Conservation (phyloP, 2,113 vertebrate species). For the Haliaeetus leucogaster region DNA sequence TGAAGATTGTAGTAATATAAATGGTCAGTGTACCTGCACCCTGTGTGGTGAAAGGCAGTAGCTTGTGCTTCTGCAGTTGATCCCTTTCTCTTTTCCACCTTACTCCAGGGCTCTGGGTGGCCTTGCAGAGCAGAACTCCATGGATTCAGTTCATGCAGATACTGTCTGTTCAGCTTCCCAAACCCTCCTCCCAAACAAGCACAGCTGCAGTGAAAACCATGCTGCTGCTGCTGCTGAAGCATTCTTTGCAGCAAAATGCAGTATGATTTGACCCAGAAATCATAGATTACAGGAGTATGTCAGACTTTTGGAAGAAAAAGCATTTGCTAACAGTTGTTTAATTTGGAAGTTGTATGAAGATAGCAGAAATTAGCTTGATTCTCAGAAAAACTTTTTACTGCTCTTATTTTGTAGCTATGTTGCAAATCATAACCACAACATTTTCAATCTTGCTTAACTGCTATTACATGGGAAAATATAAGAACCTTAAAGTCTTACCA, state of each 20-base stretch:
- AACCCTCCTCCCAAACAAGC: background rate
- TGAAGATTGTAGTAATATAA: background rate
- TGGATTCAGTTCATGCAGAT: background rate
- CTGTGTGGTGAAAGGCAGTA: background rate
- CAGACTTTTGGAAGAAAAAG: background rate
- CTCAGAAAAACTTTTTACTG: background rate
- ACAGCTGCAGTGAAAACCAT: background rate
- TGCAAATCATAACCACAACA: background rate
- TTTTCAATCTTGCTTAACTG: background rate
- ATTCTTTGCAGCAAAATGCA: background rate
- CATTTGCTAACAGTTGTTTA: background rate
- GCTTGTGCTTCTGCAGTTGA: background rate
- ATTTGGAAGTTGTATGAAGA: background rate
- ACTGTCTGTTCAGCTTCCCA: background rate
- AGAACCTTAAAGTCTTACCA: constrained; percentile 66
- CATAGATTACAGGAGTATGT: background rate
- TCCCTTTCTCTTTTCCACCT: background rate
- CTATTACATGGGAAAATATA: background rate
- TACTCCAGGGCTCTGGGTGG: background rate
- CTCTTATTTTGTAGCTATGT: background rate
- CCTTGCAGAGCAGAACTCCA: background rate
- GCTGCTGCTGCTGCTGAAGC: background rate
- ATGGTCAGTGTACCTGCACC: background rate
- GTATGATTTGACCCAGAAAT: background rate
- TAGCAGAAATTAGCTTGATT: background rate